Evolutionary conservation across 2,888 invertebrate species (phyloP), one percentile per base, ranked within the genome.

Genomic region (Chrysopilus asiliformis): DNA sequence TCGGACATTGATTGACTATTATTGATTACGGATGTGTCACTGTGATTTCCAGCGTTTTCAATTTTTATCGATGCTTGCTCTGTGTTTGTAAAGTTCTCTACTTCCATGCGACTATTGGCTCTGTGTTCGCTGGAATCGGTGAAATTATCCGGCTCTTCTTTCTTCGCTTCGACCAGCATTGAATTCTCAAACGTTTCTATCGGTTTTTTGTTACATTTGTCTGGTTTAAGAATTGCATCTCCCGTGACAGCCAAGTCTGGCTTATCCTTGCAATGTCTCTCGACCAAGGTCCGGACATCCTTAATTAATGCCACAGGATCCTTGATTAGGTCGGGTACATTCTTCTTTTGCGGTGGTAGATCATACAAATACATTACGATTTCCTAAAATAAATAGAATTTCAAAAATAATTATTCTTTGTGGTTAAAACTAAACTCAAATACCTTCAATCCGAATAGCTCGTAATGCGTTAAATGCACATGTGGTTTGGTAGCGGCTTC

Each of bases 351-450:
- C 1, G 83, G 77, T 10, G 94, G 89, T 51, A 94, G 65, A 56
- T 83, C 80, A 55, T 90, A 87, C 13, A 95, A 68, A 66, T 87
- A 93, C 72, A 86, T 79, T 14, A 93, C 85, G 48, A 95, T 86
- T 34, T 86, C 85, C 70, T 76, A 48, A 29, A 35, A 42, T 43
- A 40, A 41, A 16, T 16, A 12, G 2, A 34, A 35, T 25, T 16
- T 14, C 14, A 40, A 29, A 20, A 29, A 42, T 30, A 13, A 38
- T 24, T 14, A 26, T 27, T 29, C 3, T 40, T n/a, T 14, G 7
- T 17, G 9, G 9, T 31, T 7, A n/a, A 41, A n/a, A n/a, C n/a
- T n/a, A n/a, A 44, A 38, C 17, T 7, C 18, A 31, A 16, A 45
- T 49, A 72, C 74, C 68, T 84, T 84, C 2, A 84, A 65, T 2